Conservation (phyloP, 2,888 invertebrate species). For the Vandiemenella viatica region DNA sequence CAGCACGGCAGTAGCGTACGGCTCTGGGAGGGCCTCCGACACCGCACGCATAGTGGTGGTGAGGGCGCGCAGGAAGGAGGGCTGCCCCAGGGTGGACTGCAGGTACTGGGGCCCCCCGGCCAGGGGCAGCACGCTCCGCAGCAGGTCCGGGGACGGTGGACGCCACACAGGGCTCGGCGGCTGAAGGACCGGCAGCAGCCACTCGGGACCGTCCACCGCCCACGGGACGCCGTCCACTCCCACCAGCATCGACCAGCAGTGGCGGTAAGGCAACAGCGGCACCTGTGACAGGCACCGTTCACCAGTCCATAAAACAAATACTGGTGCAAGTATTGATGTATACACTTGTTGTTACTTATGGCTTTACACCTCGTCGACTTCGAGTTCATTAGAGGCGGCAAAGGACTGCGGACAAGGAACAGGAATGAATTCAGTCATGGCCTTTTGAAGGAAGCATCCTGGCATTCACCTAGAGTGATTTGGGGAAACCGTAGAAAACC, state of each 20-base stretch:
- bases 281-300: no score
- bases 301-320: no score
- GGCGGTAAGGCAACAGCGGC: slow-evolving; percentile 25
- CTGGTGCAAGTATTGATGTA: no score
- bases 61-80: slow-evolving; percentile 40
- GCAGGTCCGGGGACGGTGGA: slow-evolving; percentile 22
- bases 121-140: slow-evolving; percentile 30
- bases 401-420: no score
- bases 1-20: slow-evolving; percentile 38
- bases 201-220: slow-evolving; percentile 36
- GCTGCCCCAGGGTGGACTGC: slow-evolving; percentile 41
- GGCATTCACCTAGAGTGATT: no score
- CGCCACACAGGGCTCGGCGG: slow-evolving; percentile 11
- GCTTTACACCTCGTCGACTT: no score
- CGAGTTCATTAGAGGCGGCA: no score
- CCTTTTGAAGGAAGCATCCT: no score
- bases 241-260: slow-evolving; percentile 13
- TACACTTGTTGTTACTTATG: no score
- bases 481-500: no score
- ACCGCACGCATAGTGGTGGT: slow-evolving; percentile 35
- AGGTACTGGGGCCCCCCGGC: slow-evolving; percentile 43
- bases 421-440: no score
- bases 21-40: slow-evolving; percentile 31
- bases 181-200: slow-evolving; percentile 28
- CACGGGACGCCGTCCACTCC: slow-evolving; percentile 29